These are phyloP conservation scores for Hyppa rectilinea DNA, from an alignment of 2,888 invertebrate genomes.

Conservation along the genomic window DNA sequence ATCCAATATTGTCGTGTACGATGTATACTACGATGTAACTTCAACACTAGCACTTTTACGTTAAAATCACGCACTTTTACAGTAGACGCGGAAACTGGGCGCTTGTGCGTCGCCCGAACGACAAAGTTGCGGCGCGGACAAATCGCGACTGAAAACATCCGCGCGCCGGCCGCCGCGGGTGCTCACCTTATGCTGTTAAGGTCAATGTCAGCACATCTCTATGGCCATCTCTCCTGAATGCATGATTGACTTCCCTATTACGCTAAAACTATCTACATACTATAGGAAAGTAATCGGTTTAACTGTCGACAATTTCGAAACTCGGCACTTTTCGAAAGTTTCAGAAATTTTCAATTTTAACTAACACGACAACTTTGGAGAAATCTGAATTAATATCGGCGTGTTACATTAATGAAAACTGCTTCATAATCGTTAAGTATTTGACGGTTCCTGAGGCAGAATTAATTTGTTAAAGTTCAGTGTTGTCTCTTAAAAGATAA, in stretches of 20 bases:
- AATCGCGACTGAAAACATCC: constrained; percentile 66
- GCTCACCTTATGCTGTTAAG: constrained; percentile 51
- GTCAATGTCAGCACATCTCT: constrained; percentile 62
- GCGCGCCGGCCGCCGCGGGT: constrained; percentile 47
- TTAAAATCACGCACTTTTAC: constrained; percentile 49
- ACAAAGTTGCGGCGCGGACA: constrained; percentile 62
- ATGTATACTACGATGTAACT: constrained; percentile 27
- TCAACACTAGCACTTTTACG: constrained; percentile 46
- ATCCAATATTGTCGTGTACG: constrained; percentile 31
- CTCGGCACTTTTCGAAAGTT: background rate
- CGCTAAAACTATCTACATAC: background rate
- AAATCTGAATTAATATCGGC: constrained; percentile 6
- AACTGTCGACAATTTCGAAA: background rate
- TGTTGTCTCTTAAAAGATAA: too few species aligned
- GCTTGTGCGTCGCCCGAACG: constrained; percentile 51
- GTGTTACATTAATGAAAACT: background rate
- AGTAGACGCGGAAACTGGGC: constrained; percentile 39
- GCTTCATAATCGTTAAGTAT: background rate
- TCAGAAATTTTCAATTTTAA: constrained; percentile 8
- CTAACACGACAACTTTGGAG: constrained; percentile 6
- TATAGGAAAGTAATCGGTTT: background rate
- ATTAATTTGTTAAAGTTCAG: constrained; percentile 1
- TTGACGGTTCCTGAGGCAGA: background rate
- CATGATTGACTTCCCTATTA: background rate
- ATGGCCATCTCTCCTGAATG: constrained; percentile 29